Evolutionary conservation across 2,888 invertebrate species (phyloP).

Genomic region (Ormyrus nitidulus): DNA sequence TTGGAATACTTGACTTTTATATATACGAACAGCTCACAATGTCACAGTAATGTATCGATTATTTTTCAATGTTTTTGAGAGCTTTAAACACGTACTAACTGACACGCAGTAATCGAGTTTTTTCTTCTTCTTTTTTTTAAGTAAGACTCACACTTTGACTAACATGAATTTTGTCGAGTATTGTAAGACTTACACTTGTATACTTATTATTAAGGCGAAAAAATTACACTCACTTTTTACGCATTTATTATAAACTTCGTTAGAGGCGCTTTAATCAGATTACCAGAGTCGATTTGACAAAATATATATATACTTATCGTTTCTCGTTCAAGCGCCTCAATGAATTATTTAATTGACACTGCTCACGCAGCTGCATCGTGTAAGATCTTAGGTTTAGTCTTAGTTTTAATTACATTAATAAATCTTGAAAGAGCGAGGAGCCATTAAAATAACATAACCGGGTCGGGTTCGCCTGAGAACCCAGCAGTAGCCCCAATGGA

Average conservation of each 20-base stretch:
- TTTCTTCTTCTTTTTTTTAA: background rate
- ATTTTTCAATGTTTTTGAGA: conserved; percentile 19
- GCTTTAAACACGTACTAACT: conserved; percentile 27
- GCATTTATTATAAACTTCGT: conserved; percentile 51
- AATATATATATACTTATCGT: background rate
- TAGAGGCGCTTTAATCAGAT: conserved; percentile 46
- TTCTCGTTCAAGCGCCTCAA: conserved; percentile 39
- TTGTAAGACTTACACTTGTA: conserved; percentile 29
- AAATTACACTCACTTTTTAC: conserved; percentile 54
- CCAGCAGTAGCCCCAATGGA: conserved; percentile 37
- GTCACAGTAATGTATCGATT: conserved; percentile 7
- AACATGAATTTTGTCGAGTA: conserved; percentile 43
- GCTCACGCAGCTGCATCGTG: conserved; percentile 64
- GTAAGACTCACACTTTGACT: conserved; percentile 21
- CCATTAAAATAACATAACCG: conserved; percentile 2
- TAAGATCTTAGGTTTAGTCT: conserved; percentile 62
- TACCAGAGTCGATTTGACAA: background rate
- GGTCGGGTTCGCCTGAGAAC: background rate
- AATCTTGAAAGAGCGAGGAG: conserved; percentile 38
- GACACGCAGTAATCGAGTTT: conserved; percentile 38
- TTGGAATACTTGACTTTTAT: background rate
- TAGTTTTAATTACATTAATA: conserved; percentile 53
- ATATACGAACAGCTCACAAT: background rate
- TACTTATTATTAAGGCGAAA: conserved; percentile 43
- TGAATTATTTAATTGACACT: conserved; percentile 57